Base-by-base conservation (phyloP, 2,113 vertebrate species). In the Elgaria multicarinata region DNA sequence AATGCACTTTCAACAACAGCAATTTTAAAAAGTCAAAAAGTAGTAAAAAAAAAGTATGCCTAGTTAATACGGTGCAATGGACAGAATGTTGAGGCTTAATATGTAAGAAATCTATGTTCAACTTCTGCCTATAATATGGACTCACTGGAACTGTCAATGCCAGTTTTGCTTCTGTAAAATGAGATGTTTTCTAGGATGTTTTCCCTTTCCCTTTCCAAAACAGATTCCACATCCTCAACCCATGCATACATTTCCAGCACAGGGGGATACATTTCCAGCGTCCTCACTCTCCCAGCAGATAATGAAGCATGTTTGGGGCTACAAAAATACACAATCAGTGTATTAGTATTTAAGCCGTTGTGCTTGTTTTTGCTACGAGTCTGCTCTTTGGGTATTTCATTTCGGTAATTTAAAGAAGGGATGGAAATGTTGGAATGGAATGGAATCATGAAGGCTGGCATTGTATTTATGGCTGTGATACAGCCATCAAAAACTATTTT, bases 401-500 rank as follows among this genome's bases (percentile, higher is more conserved):
- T 69, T 67, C 7, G 3, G 64, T 69, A 53, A 79, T 69, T 39
- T 80, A 71, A 39, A 79, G n/a, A 22, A 39, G 88, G 67, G 13
- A 89, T 92, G 24, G 89, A 93, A 93, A 93, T 87, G 87, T 80
- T 90, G 92, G 85, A 83, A 85, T 33, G 39, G 0, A 0, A 3
- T 90, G 42, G 93, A 90, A 31, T 8, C 89, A 90, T 79, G 86
- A 91, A 90, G 86, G 28, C 87, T 90, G 91, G 64, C 84, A 93
- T 91, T 92, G 88, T 46, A 83, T 39, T 79, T 92, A 92, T 91
- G 16, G 75, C 89, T 92, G 36, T 62, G 91, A 36, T 92, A 83
- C 50, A 86, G 92, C 89, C 88, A 93, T 92, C 78, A 91, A 89
- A 84, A 91, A 62, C 92, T 67, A 44, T 46, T 42, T 85, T 91